These are phyloP conservation scores for Acromyrmex heyeri DNA, from an alignment of 1,140 invertebrate species.

Conservation along the genomic window DNA sequence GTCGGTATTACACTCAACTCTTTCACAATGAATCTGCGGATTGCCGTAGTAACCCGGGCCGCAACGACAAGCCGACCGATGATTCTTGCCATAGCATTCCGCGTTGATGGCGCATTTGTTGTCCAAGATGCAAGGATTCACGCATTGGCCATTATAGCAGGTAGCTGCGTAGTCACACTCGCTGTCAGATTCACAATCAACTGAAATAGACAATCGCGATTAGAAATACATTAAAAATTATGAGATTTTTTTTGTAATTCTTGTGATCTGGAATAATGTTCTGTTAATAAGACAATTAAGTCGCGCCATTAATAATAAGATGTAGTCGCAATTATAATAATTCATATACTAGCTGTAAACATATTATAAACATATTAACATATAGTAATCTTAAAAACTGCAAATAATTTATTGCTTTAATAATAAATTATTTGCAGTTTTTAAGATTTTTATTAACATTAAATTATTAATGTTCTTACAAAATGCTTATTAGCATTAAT, in stretches of 20 bases:
- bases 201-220: slow-evolving; percentile 79
- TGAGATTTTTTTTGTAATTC: background rate
- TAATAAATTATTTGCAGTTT: too few species aligned
- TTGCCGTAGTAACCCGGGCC: slow-evolving; percentile 91
- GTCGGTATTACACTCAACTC: slow-evolving; percentile 93
- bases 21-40: slow-evolving; percentile 92
- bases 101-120: slow-evolving; percentile 94
- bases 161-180: slow-evolving; percentile 92
- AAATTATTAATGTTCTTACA: too few species aligned
- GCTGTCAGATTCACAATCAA: slow-evolving; percentile 93
- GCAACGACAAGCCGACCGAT: slow-evolving; percentile 92
- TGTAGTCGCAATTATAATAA: too few species aligned
- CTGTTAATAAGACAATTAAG: too few species aligned
- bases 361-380: too few species aligned
- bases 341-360: too few species aligned
- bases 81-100: slow-evolving; percentile 92
- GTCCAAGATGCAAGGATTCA: slow-evolving; percentile 92
- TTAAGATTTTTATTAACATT: too few species aligned
- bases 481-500: too few species aligned
- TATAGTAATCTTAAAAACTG: too few species aligned
- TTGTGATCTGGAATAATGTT: background rate
- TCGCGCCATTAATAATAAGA: too few species aligned
- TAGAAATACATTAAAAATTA: background rate
- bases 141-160: slow-evolving; percentile 93
- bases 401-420: too few species aligned